Base-by-base conservation (phyloP, 2,888 invertebrate genomes). In the Callyntrura guangdongensis region DNA sequence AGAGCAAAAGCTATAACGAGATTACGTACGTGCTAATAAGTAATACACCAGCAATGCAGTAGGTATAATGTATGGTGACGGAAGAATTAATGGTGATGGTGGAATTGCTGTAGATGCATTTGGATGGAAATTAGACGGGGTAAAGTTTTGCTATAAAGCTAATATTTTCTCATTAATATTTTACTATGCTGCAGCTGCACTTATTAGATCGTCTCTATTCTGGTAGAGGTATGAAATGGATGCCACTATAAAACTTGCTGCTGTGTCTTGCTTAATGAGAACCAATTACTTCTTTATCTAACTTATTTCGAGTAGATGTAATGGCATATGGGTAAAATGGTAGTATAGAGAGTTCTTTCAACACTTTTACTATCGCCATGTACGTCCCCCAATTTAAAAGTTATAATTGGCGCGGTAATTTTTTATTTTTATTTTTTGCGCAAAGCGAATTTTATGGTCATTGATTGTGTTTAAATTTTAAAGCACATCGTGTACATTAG, bases 331-430 rank as follows among this genome's bases (percentile, higher is more conserved):
- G 61, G 61, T 61, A 61, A 61, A 20, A 3, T 61, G 61, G 61
- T 8, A 36, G n/a, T 61, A n/a, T 61, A 2, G 17, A 2, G 17
- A 9, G 9, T 25, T 25, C 25, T 25, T 64, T 64, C 36, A 36
- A 36, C 36, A 2, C 36, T 64, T 64, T 25, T 6, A 25, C 64
- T 64, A 64, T 25, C 64, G 64, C 64, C 22, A 6, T 36, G 6
- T 17, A 8, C 64, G 22, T 64, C 64, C 64, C 25, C 64, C 14
- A 53, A 5, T 64, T 64, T 64, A 22, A 64, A 64, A 25, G 14
- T 25, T 64, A 64, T 64, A 5, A 64, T 25, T 64, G 25, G 64
- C 64, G 64, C 64, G 64, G 64, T 59, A n/a, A n/a, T 59, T n/a
- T 59, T 59, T 22, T 9, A 6, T 64, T 22, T 22, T 25, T 64